These are phyloP conservation scores for Mythimna pallens DNA, from an alignment of 2,888 invertebrate species.

Conservation along the genomic window DNA sequence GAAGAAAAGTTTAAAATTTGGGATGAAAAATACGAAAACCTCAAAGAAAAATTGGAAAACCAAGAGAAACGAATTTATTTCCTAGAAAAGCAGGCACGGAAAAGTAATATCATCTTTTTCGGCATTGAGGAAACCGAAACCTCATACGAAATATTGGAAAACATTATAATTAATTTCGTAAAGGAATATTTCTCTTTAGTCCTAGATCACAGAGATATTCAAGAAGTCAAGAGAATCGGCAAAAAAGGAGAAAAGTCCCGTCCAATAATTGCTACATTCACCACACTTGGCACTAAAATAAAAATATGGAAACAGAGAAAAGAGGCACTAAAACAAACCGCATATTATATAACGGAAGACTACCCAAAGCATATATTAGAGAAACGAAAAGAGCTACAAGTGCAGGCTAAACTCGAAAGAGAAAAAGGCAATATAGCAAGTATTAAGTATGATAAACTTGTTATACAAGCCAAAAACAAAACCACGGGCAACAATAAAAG, in stretches of 20 bases:
- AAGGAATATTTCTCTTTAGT: background rate
- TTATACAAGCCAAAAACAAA: background rate
- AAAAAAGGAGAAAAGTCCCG: background rate
- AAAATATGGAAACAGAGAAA: background rate
- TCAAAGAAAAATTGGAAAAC: too few relatives aligned
- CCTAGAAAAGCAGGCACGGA: too few relatives aligned
- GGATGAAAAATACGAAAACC: too few relatives aligned
- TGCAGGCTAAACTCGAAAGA: too few relatives aligned
- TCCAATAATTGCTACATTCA: background rate
- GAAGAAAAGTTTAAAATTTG: too few relatives aligned
- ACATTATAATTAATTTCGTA: background rate
- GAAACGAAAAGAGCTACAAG: background rate
- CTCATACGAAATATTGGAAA: background rate
- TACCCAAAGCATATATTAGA: background rate
- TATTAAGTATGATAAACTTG: background rate
- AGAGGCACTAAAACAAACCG: background rate
- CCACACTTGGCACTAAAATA: background rate
- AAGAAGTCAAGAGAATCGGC: background rate
- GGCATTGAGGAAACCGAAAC: too few relatives aligned
- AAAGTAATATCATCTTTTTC: too few relatives aligned
- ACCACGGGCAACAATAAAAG: background rate
- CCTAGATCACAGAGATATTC: background rate
- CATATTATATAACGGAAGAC: background rate
- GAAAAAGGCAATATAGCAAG: background rate
- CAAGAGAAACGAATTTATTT: too few relatives aligned